These are phyloP conservation scores for Cynopterus brachyotis DNA, from an alignment of 2,113 vertebrate genomes.

Conservation along the genomic window DNA sequence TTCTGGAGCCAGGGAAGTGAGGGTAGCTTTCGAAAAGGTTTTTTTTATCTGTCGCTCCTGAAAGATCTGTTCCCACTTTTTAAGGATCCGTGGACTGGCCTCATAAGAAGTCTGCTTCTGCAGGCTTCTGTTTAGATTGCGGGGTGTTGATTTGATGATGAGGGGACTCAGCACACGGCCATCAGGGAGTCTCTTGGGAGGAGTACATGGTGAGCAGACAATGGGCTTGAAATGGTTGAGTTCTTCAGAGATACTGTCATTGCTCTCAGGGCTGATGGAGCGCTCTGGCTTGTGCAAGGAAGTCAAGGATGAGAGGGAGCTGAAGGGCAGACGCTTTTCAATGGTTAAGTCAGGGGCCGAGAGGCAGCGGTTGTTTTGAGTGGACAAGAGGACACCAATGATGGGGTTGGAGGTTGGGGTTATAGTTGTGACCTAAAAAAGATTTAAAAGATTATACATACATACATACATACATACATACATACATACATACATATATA, in stretches of 20 bases:
- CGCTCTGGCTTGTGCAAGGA: constrained; percentile 86
- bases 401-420: constrained; percentile 81
- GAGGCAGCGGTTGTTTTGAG: constrained; percentile 93
- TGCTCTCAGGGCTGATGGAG: constrained; percentile 96
- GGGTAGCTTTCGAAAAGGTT: constrained; percentile 91
- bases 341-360: constrained; percentile 89
- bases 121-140: constrained; percentile 91
- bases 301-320: constrained; percentile 70
- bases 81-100: constrained; percentile 92
- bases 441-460: neutral
- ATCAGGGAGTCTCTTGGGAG: constrained; percentile 94
- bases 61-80: constrained; percentile 96
- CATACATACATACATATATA: too few species aligned
- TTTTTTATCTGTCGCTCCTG: constrained; percentile 93
- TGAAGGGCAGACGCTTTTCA: constrained; percentile 86
- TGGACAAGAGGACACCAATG: constrained; percentile 90
- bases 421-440: constrained; percentile 76
- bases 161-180: constrained; percentile 91
- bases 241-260: constrained; percentile 98
- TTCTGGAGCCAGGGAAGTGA: constrained; percentile 85
- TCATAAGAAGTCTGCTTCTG: constrained; percentile 94
- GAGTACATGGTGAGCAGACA: constrained; percentile 96
- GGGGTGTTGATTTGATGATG: constrained; percentile 95
- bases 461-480: neutral
- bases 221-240: constrained; percentile 99